Percentiles rank a stretch among this genome's conserved stretches.
phyloP scores from a whole-genome alignment of 2,113 vertebrate genomes.

The Corythaeola cristata region DNA sequence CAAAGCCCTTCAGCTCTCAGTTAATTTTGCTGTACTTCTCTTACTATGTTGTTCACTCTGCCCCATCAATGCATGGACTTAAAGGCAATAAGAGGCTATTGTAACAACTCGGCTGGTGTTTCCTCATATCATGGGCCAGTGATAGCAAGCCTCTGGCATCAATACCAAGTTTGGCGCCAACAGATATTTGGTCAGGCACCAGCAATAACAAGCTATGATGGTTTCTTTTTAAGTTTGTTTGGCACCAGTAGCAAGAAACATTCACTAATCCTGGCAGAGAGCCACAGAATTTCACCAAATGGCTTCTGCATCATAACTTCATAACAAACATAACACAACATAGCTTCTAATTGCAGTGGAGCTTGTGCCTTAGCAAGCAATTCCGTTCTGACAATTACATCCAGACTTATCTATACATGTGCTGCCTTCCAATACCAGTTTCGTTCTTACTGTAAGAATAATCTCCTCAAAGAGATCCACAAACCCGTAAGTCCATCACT shows the following conservation, averaged over 20 bases:
- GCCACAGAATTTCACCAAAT: constrained; percentile 55
- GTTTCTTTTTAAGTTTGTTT: constrained; percentile 65
- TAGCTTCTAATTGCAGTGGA: neutral
- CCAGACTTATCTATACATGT: neutral
- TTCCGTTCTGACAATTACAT: neutral
- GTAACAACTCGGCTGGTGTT: neutral
- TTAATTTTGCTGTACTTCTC: neutral
- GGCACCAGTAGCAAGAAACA: constrained; percentile 52
- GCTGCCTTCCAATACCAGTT: neutral
- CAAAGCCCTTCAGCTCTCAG: neutral
- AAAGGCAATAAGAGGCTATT: neutral
- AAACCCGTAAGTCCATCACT: neutral
- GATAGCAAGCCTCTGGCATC: constrained; percentile 66
- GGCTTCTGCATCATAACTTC: constrained; percentile 48
- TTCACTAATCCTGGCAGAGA: constrained; percentile 42
- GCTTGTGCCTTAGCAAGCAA: constrained; percentile 1
- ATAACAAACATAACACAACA: constrained; percentile 9
- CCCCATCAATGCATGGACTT: neutral
- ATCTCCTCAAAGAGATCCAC: neutral
- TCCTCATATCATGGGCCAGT: constrained; percentile 54
- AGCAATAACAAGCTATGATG: constrained; percentile 59
- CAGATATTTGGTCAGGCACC: constrained; percentile 64
- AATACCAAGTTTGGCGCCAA: constrained; percentile 49
- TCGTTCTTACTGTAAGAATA: neutral
- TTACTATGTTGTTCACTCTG: neutral